Base-by-base conservation (phyloP, 2,113 vertebrate genomes). In the human (Homo sapiens) region DNA sequence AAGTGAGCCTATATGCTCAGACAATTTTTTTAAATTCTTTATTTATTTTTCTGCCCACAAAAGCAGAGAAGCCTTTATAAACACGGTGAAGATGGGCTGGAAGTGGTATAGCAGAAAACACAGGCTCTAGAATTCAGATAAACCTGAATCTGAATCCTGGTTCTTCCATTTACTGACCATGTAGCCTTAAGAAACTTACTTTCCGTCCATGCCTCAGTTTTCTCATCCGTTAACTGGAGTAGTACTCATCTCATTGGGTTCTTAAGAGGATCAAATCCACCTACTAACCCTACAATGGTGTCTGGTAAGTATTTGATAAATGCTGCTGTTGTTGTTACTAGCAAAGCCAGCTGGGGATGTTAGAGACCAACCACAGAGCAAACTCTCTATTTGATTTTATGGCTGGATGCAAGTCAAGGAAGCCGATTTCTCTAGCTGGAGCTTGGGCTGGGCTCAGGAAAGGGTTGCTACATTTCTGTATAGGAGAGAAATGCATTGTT, bases 331-430 rank as follows among this genome's bases (percentile, higher is more conserved):
- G 16, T 32, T 79, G 45, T 59, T 55, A 61, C 27, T 30, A 68
- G 83, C 86, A 86, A 95, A 98, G 68, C 18, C 17, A 14, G 17
- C 30, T 48, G 55, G 38, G 32, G 9, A 96, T 75, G 11, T 73
- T 7, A 76, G n/a, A 27, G 94, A 38, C 25, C 32, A 0, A 14
- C 61, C 8, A 40, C 12, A n/a, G 43, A 95, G 66, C 30, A 90
- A 94, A 48, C 40, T 55, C 72, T 9, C 6, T 3, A 7, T 83
- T 73, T 92, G 57, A 91, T 57, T 18, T 78, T 30, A 13, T 66
- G 23, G 57, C 50, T n/a, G 59, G 70, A 76, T 57, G 85, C 25
- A 35, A 96, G 0, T n/a, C 12, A 32, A 95, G 92, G 38, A 84
- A 48, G 82, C 92, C 55, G 48, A 9, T 92, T 94, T 92, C 48